These are phyloP conservation scores for Alces alces DNA, from an alignment of 2,113 vertebrate genomes.

Conservation along the genomic window DNA sequence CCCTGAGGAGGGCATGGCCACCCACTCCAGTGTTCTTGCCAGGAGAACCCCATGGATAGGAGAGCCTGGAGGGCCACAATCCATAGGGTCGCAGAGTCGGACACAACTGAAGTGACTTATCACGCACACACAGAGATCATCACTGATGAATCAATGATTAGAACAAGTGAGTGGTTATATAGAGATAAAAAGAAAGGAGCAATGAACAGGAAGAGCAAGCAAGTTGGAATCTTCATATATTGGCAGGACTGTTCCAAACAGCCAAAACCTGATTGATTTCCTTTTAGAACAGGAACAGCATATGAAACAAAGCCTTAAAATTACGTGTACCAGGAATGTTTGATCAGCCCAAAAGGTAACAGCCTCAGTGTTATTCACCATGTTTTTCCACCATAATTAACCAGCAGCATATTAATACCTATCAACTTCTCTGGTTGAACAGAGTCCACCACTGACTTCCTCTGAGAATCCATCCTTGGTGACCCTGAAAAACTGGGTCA, in stretches of 20 bases:
- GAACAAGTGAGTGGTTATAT: neutral
- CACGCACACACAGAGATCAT: neutral
- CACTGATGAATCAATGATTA: neutral
- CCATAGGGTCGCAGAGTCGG: neutral
- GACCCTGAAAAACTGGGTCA: neutral
- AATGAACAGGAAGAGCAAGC: neutral
- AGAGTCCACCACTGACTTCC: neutral
- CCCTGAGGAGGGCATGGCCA: neutral
- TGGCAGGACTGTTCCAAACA: neutral
- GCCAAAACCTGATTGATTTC: neutral
- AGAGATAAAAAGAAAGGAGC: neutral
- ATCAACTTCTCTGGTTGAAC: neutral
- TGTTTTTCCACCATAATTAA: neutral
- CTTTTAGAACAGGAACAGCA: neutral
- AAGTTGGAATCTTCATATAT: neutral
- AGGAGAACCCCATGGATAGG: neutral
- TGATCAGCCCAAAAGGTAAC: neutral
- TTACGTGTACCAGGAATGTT: neutral
- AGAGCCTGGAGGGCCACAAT: neutral
- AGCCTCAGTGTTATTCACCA: neutral
- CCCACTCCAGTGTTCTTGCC: neutral
- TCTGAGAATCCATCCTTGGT: neutral
- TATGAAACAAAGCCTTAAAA: neutral
- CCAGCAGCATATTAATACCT: neutral
- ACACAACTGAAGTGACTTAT: neutral